Evolutionary conservation across 2,797 vertebrate species (phyloP).

Genomic region (Todus mexicanus): DNA sequence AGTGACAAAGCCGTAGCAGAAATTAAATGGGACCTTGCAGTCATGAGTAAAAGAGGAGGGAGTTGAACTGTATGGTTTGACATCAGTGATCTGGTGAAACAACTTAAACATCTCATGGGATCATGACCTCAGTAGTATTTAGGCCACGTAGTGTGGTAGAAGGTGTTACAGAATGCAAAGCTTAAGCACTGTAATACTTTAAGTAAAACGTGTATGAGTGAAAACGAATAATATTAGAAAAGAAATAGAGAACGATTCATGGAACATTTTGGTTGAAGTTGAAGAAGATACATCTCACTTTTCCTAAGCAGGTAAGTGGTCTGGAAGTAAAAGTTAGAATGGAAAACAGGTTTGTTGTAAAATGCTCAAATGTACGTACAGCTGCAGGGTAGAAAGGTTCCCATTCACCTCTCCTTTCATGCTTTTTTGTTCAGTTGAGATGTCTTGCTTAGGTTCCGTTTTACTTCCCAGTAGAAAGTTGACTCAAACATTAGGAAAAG

Average conservation of each 20-base stretch:
- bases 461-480: neutral
- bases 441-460: neutral
- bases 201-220: neutral
- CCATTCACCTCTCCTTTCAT: accelerated
- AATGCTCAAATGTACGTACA: neutral
- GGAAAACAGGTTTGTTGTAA: neutral
- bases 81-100: neutral
- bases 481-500: neutral
- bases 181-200: neutral
- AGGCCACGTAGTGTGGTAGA: neutral
- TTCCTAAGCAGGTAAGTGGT: neutral
- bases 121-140: neutral
- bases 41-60: neutral
- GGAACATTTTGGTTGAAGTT: neutral
- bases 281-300: neutral
- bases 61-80: neutral
- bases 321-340: neutral
- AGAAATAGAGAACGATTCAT: neutral
- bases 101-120: neutral
- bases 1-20: neutral
- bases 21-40: neutral
- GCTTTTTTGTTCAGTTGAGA: neutral
- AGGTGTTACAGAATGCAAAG: neutral
- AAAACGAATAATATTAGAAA: neutral
- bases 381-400: neutral